Evolutionary conservation across 2,113 vertebrate genomes (phyloP), one percentile per base, ranked within the genome.

Genomic region (Cygnus atratus): DNA sequence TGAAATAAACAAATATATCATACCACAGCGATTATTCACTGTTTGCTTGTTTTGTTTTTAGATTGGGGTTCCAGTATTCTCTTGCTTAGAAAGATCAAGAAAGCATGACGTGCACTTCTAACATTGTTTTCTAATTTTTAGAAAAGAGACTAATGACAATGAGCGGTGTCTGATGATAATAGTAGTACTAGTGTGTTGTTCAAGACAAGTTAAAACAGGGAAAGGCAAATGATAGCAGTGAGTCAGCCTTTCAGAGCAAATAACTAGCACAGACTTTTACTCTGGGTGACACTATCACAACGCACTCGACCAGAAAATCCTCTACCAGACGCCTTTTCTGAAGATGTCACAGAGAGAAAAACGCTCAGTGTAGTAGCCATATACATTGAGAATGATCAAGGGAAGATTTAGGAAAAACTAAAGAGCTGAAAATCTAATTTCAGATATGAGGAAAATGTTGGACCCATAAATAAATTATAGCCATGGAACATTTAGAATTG

Each of bases 381-480:
- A 17, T 61, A 65, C 58, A 50, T 29, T 21, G 28, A 65, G 70
- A 76, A 87, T 44, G 70, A 93, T 96, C 86, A 96, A 87, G 58
- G 41, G 52, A 88, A 78, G 73, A 48, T 25, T 92, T 72, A 78
- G 66, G 57, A 54, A 93, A 91, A 87, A 82, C 66, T 70, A 72
- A 93, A 92, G 92, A 89, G 73, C 76, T 73, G 31, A 66, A 95
- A 92, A 93, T 96, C 76, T 89, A 50, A 92, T 95, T 93, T 96
- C 70, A 91, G 88, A 92, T 89, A 21, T 88, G 88, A 93, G 41
- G 80, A 82, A 87, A 78, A 88, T 73, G 62, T 76, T 96, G 73
- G 66, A 91, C 24, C 61, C 86, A 95, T 93, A 96, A 97, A 96
- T 96, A 96, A 95, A 91, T 94, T 76, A 96, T 91, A 79, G 77